Percentiles rank a stretch among this genome's conserved stretches.
phyloP scores from a whole-genome alignment of 2,113 vertebrate species.

The Poeciliopsis turrubarensis region DNA sequence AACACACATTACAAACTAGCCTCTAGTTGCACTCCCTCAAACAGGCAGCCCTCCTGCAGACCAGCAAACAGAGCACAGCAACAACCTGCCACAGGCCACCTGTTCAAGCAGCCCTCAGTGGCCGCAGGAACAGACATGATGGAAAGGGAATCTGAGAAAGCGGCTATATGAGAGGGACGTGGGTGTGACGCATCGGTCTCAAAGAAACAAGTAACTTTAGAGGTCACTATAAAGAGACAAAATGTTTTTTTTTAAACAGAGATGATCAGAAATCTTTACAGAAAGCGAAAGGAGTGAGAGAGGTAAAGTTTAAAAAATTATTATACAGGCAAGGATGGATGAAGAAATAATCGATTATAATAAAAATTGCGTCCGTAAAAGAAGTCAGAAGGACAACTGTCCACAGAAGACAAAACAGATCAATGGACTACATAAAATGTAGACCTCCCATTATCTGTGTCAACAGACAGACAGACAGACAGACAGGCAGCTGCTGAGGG shows the following conservation, averaged over 20 bases:
- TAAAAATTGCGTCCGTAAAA: constrained; percentile 1
- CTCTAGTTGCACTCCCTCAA: constrained; percentile 2
- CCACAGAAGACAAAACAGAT: constrained; percentile 9
- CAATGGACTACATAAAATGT: constrained; percentile 36
- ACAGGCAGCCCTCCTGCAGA: constrained; percentile 60
- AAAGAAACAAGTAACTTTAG: constrained; percentile 40
- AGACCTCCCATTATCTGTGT: constrained; percentile 38
- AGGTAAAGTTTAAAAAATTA: background rate
- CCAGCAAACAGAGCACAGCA: constrained; percentile 70
- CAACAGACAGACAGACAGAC: constrained; percentile 61
- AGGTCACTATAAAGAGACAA: constrained; percentile 47
- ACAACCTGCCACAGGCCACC: constrained; percentile 73
- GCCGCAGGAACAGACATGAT: constrained; percentile 46
- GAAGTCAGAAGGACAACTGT: background rate
- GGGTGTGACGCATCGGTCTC: constrained; percentile 39
- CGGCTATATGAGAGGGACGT: constrained; percentile 22
- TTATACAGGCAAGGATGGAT: background rate
- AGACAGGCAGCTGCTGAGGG: constrained; percentile 71
- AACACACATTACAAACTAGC: constrained; percentile 6
- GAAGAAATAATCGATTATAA: background rate
- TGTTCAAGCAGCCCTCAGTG: constrained; percentile 57
- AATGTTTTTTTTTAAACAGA: constrained; percentile 26
- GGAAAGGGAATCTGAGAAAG: constrained; percentile 39
- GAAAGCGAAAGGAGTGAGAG: constrained; percentile 1
- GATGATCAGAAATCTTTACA: background rate